These are phyloP conservation scores for Eudemis profundana DNA, from an alignment of 2,888 invertebrate genomes.

Conservation along the genomic window DNA sequence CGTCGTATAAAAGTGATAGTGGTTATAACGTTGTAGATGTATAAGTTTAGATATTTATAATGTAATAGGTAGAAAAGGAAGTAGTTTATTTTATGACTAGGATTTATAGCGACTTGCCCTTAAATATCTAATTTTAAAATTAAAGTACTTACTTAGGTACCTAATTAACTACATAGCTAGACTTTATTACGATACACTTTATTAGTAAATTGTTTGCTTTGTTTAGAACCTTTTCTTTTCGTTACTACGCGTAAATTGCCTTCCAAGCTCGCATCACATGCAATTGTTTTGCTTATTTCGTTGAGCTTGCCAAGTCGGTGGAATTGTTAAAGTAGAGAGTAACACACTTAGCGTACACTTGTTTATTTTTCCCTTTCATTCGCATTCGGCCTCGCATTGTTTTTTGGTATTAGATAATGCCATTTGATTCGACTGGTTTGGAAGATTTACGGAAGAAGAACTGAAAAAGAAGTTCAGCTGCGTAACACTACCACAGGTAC, in stretches of 20 bases:
- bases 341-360: constrained; percentile 26
- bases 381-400: not conserved
- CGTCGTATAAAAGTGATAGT: not conserved
- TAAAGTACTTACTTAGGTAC: no score
- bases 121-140: no score
- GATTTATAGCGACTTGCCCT: no score
- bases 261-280: not conserved
- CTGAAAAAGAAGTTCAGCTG: not conserved
- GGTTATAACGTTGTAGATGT: not conserved
- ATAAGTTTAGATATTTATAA: no score
- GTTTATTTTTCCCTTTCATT: constrained; percentile 35
- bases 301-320: constrained; percentile 40
- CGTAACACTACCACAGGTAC: not conserved
- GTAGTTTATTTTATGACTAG: no score
- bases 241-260: not conserved
- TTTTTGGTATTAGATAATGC: not conserved
- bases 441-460: no score
- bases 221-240: no score
- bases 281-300: constrained; percentile 31
- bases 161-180: no score
- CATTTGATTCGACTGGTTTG: not conserved
- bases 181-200: no score
- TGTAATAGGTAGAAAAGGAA: no score
- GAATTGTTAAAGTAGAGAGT: constrained; percentile 36
- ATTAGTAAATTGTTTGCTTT: no score